These are phyloP conservation scores for Philaenus spumarius DNA, from an alignment of 1,140 invertebrate genomes.

Conservation along the genomic window DNA sequence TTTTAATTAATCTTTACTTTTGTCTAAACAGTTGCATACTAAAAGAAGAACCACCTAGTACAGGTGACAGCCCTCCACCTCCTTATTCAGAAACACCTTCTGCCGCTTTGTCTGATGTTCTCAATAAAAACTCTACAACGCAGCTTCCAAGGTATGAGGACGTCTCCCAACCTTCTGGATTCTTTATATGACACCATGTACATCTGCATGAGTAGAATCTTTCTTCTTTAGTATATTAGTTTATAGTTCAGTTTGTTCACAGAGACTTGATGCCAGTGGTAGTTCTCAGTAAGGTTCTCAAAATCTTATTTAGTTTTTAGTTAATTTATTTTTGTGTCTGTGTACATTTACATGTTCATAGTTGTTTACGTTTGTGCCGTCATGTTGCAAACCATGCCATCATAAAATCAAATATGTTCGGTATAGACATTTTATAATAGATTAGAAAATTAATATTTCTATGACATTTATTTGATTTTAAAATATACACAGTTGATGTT, in stretches of 20 bases:
- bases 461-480: no score
- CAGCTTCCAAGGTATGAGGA: slow-evolving; percentile 28
- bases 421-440: no score
- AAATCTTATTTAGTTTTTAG: no score
- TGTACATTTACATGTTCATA: neutral
- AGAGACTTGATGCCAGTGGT: no score
- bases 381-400: no score
- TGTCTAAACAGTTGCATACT: slow-evolving; percentile 12
- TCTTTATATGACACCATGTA: slow-evolving; percentile 22
- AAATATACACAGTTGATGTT: no score
- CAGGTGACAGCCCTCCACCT: slow-evolving; percentile 27
- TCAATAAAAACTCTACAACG: slow-evolving; percentile 18
- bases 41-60: slow-evolving; percentile 20
- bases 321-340: no score
- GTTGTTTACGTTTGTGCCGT: neutral
- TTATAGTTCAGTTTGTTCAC: no score
- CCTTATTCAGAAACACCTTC: slow-evolving; percentile 24
- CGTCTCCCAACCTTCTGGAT: slow-evolving; percentile 18
- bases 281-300: no score
- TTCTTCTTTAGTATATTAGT: neutral
- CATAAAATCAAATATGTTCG: no score
- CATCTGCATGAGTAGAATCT: neutral
- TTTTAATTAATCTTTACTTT: no score
- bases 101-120: slow-evolving; percentile 12
- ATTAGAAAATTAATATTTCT: no score